Base-by-base conservation (phyloP, 2,888 invertebrate species). In the Epinotia bilunana region DNA sequence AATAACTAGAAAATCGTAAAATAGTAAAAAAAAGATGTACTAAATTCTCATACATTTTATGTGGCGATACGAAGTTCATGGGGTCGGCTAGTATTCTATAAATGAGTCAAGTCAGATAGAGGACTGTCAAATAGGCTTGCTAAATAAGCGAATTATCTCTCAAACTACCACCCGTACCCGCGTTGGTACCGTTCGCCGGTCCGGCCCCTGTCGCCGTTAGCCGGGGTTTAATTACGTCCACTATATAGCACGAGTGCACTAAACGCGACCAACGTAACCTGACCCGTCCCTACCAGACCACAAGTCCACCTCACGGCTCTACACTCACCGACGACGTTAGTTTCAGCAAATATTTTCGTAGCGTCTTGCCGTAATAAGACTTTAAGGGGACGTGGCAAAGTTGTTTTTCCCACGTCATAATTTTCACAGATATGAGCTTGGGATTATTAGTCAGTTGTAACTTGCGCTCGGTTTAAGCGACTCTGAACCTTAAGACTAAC, bases 341-440 rank as follows among this genome's bases (percentile, higher is more conserved):
- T 69, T 57, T 46, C 16, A 61, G 33, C 60, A 46, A 69, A 69
- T 57, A 72, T 23, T 57, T 72, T 64, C 28, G 13, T n/a, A 39
- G 16, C 57, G 58, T 63, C 46, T 33, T 13, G n/a, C 33, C 33
- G 33, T 64, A 58, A 60, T 60, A 58, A 73, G 72, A 60, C 72
- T 73, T 73, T 65, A 73, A 49, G 57, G 58, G 65, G 65, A 65
- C 58, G 72, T 49, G 33, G 28, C 12, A 73, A 65, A 74, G 74
- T 71, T 71, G 70, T 65, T 74, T 60, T 70, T 74, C 53, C 39
- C 49, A 39, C 53, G 64, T 71, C 53, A 74, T 74, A 70, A 70
- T 53, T 49, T 49, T 49, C 58, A 39, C 58, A 39, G 33, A 62
- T 61, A 61, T 70, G 49, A 49, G 61, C 18, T n/a, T 33, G 12